Base-by-base conservation (phyloP, 2,113 vertebrate species). In the Percina caprodes region DNA sequence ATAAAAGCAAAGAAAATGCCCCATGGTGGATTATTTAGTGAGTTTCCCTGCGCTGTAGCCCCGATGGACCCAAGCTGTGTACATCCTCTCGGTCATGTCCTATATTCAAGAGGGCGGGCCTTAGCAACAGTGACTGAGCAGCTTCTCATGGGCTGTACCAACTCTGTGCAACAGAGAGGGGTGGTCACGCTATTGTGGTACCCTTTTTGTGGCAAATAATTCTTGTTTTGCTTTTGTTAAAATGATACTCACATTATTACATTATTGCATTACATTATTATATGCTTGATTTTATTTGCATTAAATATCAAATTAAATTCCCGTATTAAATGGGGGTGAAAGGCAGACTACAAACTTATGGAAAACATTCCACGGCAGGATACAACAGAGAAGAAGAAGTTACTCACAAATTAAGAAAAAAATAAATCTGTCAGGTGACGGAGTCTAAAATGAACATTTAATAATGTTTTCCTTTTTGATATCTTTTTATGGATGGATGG, bases 111-210 rank as follows among this genome's bases (percentile, higher is more conserved):
- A 84, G 85, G 89, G 89, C 82, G 90, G 91, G 77, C 90, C 90
- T 84, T 90, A 78, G 92, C 92, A 93, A 88, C 91, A 91, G 90
- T 92, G 93, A 94, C 90, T 91, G 89, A 92, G 88, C 86, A 78
- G 90, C 92, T 92, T 93, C 91, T 86, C 91, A 79, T 86, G 86
- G 93, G 77, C 76, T 60, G 80, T 89, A 92, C 94, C 91, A 93
- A 89, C 69, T 74, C 51, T 0, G 18, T 13, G 14, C 33, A 61
- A 74, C 59, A 77, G 23, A 35, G 71, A 56, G 80, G 80, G 87
- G 87, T 79, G 78, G 49, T 19, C 45, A 24, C 13, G 11, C 69
- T 69, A 39, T 18, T 42, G 26, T 69, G 13, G 12, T 23, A 55
- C 45, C 30, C 16, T 49, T 49, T 7, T 15, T 68, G 13, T 30